phyloP scores from a whole-genome alignment of 2,888 invertebrate genomes.

The Psylliodes chrysocephalus region DNA sequence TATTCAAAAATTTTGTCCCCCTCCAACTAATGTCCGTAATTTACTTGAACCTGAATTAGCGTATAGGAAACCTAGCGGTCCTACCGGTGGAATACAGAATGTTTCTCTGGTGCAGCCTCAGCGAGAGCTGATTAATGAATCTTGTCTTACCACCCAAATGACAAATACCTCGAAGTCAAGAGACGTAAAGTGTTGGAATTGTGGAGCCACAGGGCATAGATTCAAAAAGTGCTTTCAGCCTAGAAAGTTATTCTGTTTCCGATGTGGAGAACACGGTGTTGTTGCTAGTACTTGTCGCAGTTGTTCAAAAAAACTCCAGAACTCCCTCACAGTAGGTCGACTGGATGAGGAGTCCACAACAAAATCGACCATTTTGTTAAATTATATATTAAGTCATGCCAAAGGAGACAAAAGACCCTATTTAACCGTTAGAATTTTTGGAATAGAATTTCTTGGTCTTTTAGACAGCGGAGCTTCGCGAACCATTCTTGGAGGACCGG shows the following conservation, averaged over 20 bases:
- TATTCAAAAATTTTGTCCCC: too few relatives aligned
- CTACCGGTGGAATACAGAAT: not conserved
- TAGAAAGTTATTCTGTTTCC: not conserved
- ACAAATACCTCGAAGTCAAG: too few relatives aligned
- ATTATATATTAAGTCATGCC: not conserved
- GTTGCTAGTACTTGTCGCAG: too few relatives aligned
- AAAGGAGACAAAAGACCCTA: not conserved
- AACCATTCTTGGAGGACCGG: not conserved
- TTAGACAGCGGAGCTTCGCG: not conserved
- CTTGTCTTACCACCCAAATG: not conserved
- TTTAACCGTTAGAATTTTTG: not conserved
- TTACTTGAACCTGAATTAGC: constrained; percentile 29
- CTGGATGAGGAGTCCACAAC: too few relatives aligned
- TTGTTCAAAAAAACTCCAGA: too few relatives aligned
- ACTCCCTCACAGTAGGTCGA: too few relatives aligned
- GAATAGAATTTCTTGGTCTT: not conserved
- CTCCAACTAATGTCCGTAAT: constrained; percentile 3
- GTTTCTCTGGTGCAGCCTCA: too few relatives aligned
- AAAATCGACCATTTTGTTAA: too few relatives aligned
- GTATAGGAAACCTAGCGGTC: constrained; percentile 24
- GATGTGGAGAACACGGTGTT: too few relatives aligned
- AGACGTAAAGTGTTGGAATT: constrained; percentile 7
- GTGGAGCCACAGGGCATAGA: not conserved
- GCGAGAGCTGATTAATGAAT: not conserved
- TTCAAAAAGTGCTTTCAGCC: constrained; percentile 6